Conservation (phyloP, 2,888 invertebrate species). For the Nasonovia ribisnigri region DNA sequence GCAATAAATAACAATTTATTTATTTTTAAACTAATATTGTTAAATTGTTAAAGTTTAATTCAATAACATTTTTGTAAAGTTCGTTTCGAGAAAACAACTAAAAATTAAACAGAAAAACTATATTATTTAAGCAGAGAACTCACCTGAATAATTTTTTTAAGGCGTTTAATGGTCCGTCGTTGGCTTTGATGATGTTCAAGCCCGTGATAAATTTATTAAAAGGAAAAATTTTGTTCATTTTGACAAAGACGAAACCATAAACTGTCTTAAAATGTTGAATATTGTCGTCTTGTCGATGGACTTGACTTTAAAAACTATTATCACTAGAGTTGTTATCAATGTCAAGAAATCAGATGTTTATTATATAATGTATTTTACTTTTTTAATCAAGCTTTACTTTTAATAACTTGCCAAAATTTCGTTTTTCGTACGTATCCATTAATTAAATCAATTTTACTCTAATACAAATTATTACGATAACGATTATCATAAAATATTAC, state of each 20-base stretch:
- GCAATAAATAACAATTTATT: background rate
- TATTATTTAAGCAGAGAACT: slow-evolving; percentile 66
- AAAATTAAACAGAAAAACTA: background rate
- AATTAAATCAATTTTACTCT: background rate
- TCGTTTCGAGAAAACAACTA: background rate
- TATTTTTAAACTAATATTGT: background rate
- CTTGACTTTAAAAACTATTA: slow-evolving; percentile 22
- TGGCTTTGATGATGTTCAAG: slow-evolving; percentile 73
- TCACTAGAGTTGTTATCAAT: slow-evolving; percentile 32
- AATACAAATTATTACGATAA: too few relatives aligned
- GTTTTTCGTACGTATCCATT: background rate
- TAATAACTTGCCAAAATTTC: background rate
- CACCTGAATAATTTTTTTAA: slow-evolving; percentile 82
- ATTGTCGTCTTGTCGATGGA: background rate
- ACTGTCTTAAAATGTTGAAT: background rate
- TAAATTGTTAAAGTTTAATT: background rate
- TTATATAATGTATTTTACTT: background rate
- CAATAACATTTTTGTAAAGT: background rate
- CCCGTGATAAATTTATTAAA: slow-evolving; percentile 51
- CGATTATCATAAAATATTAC: background rate
- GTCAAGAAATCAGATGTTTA: slow-evolving; percentile 38
- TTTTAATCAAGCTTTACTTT: background rate
- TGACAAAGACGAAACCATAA: background rate
- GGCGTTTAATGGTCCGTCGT: slow-evolving; percentile 80
- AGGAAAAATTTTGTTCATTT: slow-evolving; percentile 55